These are phyloP conservation scores for Phyllostomus hastatus DNA, from an alignment of 2,113 vertebrate genomes.

Conservation along the genomic window DNA sequence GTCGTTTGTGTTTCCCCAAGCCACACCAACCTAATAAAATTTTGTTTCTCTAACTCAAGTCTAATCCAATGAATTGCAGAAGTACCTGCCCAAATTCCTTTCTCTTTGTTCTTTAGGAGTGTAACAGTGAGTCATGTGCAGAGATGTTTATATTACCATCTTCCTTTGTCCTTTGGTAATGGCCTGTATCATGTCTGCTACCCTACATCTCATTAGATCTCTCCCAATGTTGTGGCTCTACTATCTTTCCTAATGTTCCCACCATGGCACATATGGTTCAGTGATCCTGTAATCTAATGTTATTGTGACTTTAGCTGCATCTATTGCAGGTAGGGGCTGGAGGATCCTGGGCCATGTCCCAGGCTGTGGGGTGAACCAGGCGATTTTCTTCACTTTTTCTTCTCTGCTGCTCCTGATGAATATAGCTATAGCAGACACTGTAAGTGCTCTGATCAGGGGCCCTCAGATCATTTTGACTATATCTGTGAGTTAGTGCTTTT, in stretches of 20 bases:
- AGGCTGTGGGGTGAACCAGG: neutral
- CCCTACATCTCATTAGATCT: neutral
- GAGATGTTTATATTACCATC: neutral
- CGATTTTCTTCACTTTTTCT: neutral
- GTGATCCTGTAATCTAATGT: neutral
- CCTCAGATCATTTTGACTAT: neutral
- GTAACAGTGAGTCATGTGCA: neutral
- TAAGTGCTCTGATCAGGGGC: neutral
- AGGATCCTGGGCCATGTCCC: neutral
- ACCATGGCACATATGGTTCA: neutral
- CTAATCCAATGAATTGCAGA: neutral
- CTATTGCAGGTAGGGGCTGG: neutral
- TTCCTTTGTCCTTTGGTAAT: neutral
- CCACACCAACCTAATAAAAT: neutral
- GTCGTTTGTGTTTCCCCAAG: neutral
- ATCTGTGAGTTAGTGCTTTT: neutral
- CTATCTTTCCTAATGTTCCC: neutral
- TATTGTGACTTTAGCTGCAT: neutral
- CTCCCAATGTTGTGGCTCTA: neutral
- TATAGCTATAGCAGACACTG: neutral
- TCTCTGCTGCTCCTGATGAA: neutral
- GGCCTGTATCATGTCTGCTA: neutral
- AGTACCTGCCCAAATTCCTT: neutral
- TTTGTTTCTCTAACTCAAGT: neutral
- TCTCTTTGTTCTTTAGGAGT: neutral